Conservation (phyloP, 1,140 invertebrate genomes). For the Cotesia typhae region DNA sequence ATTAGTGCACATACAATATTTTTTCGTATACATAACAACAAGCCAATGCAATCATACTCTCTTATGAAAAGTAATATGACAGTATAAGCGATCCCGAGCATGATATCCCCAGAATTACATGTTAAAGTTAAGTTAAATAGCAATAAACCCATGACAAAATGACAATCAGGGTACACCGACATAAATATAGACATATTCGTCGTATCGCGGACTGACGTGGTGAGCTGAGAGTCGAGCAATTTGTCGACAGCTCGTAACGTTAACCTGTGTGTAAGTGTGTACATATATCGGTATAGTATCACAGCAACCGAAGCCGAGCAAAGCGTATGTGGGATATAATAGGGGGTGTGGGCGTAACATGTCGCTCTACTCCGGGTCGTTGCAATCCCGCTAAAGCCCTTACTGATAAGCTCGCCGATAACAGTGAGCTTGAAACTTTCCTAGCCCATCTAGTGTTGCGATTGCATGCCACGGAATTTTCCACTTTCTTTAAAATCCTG, state of each 20-base stretch:
- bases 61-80: slow-evolving; percentile 33
- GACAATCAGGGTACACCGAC: slow-evolving; percentile 40
- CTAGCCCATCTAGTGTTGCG: slow-evolving; percentile 23
- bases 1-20: no score
- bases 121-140: background rate
- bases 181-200: background rate
- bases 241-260: slow-evolving; percentile 50
- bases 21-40: background rate
- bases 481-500: slow-evolving; percentile 64
- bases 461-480: slow-evolving; percentile 55
- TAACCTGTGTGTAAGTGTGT: slow-evolving; percentile 24
- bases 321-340: slow-evolving; percentile 26
- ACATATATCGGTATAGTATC: slow-evolving; percentile 26
- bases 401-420: slow-evolving; percentile 64
- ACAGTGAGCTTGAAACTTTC: slow-evolving; percentile 42
- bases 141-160: slow-evolving; percentile 48
- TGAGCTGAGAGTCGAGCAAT: slow-evolving; percentile 57
- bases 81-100: background rate
- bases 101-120: background rate
- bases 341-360: background rate
- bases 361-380: slow-evolving; percentile 15
- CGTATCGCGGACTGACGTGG: slow-evolving; percentile 16
- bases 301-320: slow-evolving; percentile 24
- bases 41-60: slow-evolving; percentile 1
- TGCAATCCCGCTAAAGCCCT: slow-evolving; percentile 62